Base-by-base conservation (phyloP, 2,888 invertebrate species). In the Heteromurus nitidus region DNA sequence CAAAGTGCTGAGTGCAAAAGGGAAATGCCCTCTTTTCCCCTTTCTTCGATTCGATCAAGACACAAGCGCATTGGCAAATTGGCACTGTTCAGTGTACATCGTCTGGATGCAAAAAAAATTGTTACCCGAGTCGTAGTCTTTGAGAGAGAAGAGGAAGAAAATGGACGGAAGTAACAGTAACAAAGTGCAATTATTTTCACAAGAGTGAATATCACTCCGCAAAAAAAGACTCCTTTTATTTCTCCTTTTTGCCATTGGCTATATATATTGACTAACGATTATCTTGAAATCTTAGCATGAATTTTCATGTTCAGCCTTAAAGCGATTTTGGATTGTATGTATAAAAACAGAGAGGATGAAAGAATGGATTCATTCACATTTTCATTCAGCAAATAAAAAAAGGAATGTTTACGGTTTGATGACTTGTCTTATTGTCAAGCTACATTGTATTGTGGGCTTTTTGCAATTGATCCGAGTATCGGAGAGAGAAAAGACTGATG, bases 141-240 rank as follows among this genome's bases (percentile, higher is more conserved):
- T 36, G 5, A 36, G 7, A 9, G 36, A 36, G 13, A 36, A 13
- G 36, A 50, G 50, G 18, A n/a, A n/a, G 18, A 50, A 50, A 50
- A 50, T 50, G 55, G 13, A 26, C 26, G n/a, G 55, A 50, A 20
- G 9, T 2, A 26, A 28, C 5, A 30, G 13, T 3, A 36, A 5
- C 5, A 36, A 62, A 18, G 62, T 62, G 62, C 62, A 62, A 62
- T 62, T 62, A 62, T 62, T 62, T 9, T 22, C 55, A 22, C 22
- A 24, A 16, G 24, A 11, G 55, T 47, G 47, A 47, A 55, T 55
- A 20, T 22, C 20, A 22, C 24, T 22, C n/a, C n/a, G n/a, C n/a
- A n/a, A n/a, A n/a, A n/a, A n/a, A n/a, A n/a, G n/a, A n/a, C n/a
- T n/a, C n/a, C n/a, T n/a, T n/a, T 55, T 22, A 16, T 55, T 20